Conservation (phyloP, 2,113 vertebrate species). For the Spheniscus mendiculus region DNA sequence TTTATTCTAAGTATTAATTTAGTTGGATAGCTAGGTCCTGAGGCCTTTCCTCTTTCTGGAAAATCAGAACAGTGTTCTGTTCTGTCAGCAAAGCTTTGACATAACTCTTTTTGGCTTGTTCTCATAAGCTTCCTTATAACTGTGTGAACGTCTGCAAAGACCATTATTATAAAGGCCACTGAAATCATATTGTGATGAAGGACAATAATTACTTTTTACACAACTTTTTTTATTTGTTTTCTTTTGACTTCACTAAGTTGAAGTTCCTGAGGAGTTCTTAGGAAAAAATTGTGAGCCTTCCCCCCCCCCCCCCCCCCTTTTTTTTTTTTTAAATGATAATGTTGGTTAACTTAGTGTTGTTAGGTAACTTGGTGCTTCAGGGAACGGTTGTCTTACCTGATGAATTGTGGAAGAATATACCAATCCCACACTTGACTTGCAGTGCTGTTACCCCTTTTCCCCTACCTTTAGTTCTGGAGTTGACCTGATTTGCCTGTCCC, state of each 20-base stretch:
- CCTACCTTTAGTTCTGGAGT: neutral
- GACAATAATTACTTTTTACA: neutral
- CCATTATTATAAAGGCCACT: neutral
- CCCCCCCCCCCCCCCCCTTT: no score
- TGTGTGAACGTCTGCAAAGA: neutral
- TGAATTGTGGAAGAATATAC: neutral
- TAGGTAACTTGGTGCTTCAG: neutral
- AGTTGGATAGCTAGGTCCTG: neutral
- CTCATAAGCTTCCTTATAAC: neutral
- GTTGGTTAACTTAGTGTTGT: neutral
- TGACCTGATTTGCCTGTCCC: neutral
- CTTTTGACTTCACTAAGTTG: neutral
- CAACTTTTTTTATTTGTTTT: neutral
- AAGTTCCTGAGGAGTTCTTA: neutral
- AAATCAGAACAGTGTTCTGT: neutral
- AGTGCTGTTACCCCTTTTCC: neutral
- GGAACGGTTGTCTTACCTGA: neutral
- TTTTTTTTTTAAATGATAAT: no score
- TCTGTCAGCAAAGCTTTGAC: neutral
- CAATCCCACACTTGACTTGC: neutral
- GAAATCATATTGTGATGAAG: neutral
- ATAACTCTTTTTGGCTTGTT: neutral
- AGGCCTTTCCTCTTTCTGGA: neutral
- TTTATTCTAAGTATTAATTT: neutral
- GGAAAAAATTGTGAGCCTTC: no score